A percentile compares a stretch with the other conserved stretches of the same genome.
Conservation (phyloP, 2,113 vertebrate genomes). For the Zosterops borbonicus region DNA sequence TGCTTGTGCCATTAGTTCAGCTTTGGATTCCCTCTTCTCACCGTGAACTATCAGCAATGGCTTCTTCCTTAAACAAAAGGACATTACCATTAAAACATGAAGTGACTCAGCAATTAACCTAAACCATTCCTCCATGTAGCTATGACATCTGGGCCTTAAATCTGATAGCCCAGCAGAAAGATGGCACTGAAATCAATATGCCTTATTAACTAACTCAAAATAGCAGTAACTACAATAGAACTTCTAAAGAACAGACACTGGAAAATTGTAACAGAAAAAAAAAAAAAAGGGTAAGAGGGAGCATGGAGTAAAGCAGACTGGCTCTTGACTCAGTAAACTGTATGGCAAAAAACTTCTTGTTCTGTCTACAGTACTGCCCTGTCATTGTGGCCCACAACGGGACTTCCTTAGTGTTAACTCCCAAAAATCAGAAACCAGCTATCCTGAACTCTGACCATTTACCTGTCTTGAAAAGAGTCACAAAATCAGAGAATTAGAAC, state of each 20-base stretch:
- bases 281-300: not conserved
- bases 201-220: not conserved
- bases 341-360: not conserved
- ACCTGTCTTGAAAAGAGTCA: not conserved
- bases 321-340: not conserved
- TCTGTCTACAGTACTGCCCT: not conserved
- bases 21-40: slow-evolving; percentile 92
- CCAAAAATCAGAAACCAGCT: not conserved
- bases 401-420: not conserved
- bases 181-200: not conserved
- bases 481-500: not conserved
- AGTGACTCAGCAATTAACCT: not conserved
- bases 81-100: not conserved
- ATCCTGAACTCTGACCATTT: not conserved
- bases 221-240: not conserved
- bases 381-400: not conserved
- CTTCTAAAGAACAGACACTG: not conserved
- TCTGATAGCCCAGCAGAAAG: not conserved
- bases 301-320: not conserved
- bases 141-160: not conserved
- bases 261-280: not conserved
- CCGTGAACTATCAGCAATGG: slow-evolving; percentile 92
- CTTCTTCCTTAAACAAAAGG: slow-evolving; percentile 76
- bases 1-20: slow-evolving; percentile 83
- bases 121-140: not conserved